Base-by-base conservation (phyloP, 2,113 vertebrate genomes). In the Neopipo cinnamomea region DNA sequence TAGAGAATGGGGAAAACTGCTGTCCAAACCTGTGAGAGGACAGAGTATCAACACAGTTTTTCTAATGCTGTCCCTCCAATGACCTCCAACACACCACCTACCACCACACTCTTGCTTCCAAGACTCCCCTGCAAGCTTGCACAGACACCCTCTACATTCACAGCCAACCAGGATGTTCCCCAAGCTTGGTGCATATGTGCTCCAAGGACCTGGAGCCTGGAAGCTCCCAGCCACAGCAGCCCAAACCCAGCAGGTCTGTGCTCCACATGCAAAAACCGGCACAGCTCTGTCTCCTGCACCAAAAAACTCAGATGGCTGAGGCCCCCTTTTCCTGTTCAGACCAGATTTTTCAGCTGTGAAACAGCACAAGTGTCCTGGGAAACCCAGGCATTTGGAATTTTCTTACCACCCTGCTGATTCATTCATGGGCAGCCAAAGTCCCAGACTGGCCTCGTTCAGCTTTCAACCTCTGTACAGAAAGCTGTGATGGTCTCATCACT, bases 291-390 rank as follows among this genome's bases (percentile, higher is more conserved):
- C 49, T 77, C 49, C 55, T n/a, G 71, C 28, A 22, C 46, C 56
- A 73, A 95, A 89, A 65, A 84, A 3, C 52, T 89, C 19, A 0
- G 28, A 58, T 59, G 35, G 74, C 12, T 86, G 39, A 81, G 75
- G 42, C n/a, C 25, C 49, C 74, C 47, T 73, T 53, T 85, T 55
- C 71, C 94, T 94, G 85, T 72, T 72, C 52, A 55, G 42, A 71
- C 59, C 61, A 74, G 47, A 78, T 37, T 95, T 92, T 95, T 93
- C 44, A 31, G 42, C 86, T 77, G 39, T 74, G 68, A 95, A 94
- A 59, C 23, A 78, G 46, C 73, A 55, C 14, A 9, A 52, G 61
- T 21, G 25, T 59, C 89, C 91, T n/a, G 61, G 49, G 85, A 93
- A 95, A 91, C 14, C 55, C 96, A 93, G 74, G 84, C 65, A 39